Evolutionary conservation across 30 jellyfish, hydroid and myxozoan species (phyloP).

Genomic region (Turritopsis rubra): DNA sequence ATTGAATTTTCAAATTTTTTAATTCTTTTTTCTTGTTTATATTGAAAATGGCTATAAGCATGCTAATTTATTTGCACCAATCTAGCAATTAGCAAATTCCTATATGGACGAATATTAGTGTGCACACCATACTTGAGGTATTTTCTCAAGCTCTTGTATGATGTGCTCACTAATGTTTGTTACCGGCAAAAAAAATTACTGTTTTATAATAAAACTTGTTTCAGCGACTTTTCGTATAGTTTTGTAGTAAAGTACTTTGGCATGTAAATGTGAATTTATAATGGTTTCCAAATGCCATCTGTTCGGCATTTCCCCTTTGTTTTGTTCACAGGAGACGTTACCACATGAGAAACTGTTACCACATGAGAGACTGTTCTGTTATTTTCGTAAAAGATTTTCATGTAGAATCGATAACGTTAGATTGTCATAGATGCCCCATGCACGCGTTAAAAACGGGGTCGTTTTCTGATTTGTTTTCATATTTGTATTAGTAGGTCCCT

Average conservation of each 20-base stretch:
- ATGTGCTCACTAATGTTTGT: neutral
- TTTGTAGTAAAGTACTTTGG: neutral
- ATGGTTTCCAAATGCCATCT: neutral
- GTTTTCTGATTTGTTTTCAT: neutral
- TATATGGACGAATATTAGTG: too few species aligned
- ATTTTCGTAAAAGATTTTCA: too few species aligned
- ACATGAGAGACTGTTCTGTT: too few species aligned
- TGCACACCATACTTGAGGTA: neutral
- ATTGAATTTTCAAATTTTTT: neutral
- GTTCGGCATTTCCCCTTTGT: neutral
- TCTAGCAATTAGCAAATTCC: neutral
- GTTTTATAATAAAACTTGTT: neutral
- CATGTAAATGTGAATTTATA: neutral
- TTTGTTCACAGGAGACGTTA: neutral
- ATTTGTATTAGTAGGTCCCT: neutral
- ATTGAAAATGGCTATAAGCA: neutral
- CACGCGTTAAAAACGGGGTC: too few species aligned
- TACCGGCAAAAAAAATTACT: neutral
- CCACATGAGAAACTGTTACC: too few species aligned
- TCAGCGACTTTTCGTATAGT: neutral
- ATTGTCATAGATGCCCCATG: too few species aligned
- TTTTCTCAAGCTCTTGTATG: neutral
- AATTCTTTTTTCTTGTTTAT: neutral
- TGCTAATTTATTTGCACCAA: neutral
- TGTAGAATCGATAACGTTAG: too few species aligned